Evolutionary conservation across 2,797 vertebrate genomes (phyloP), one percentile per base, ranked within the genome.

Genomic region (Muscicapa striata): DNA sequence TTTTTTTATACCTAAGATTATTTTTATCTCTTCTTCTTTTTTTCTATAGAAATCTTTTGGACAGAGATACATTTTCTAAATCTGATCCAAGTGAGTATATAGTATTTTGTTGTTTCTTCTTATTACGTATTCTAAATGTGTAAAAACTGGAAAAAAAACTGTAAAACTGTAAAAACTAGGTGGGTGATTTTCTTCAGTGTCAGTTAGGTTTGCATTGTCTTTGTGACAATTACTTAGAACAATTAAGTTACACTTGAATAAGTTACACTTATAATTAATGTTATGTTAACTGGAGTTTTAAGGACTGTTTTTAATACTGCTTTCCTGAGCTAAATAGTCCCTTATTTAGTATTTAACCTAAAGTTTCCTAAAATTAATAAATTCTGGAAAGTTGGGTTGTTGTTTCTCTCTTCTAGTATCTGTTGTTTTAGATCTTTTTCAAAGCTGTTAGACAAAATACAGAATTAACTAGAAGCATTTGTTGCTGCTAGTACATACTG

Each of bases 61-160:
- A 99, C 98, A 98, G 98, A 98, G 99, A 99, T 97, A 99, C 99
- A 8, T 99, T 99, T 98, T 99, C 99, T 97, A 99, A 99, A 97
- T 99, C 99, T 87, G 99, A 99, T 98, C 99, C 99, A 74, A 99
- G 99, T 99, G 99, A 99, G 99, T 98, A 94, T 67, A 38, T 62
- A 46, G 27, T 41, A 45, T 74, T 80, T 94, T 88, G 41, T 75
- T 75, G 19, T 83, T 75, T 61, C 29, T 67, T 61, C 24, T 83
- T 7, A n/a, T 73, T 24, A 9, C 3, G 2, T 80, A 40, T 78
- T 85, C 30, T 27, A 64, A 68, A 75, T 64, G 22, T 57, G 18
- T 61, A 64, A 80, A 52, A 10, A 54, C 5, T 24, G 12, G 16
- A 34, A n/a, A n/a, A n/a, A n/a, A n/a, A n/a, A n/a, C n/a, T n/a